Evolutionary conservation across 2,797 vertebrate species (phyloP), one percentile per base, ranked within the genome.

Genomic region (Coilia nasus): DNA sequence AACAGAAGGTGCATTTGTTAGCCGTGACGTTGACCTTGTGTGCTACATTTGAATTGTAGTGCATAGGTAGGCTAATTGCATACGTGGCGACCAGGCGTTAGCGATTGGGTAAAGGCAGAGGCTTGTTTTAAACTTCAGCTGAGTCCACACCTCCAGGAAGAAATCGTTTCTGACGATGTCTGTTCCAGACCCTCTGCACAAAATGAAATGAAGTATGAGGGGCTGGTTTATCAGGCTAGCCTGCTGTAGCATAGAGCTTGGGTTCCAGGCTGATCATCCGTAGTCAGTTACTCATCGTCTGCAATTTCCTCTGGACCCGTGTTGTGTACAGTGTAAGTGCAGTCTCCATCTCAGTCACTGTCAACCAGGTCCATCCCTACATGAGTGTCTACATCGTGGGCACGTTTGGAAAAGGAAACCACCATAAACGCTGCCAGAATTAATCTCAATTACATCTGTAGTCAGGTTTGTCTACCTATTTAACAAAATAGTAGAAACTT

Each of bases 171-270:
- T n/a, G n/a, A n/a, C n/a, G n/a, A n/a, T n/a, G n/a, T n/a, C n/a
- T n/a, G n/a, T n/a, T n/a, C n/a, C n/a, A n/a, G n/a, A n/a, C n/a
- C n/a, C n/a, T n/a, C n/a, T n/a, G n/a, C n/a, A n/a, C n/a, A n/a
- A n/a, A n/a, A n/a, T n/a, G n/a, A n/a, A n/a, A n/a, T n/a, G n/a
- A n/a, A n/a, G n/a, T n/a, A n/a, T n/a, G n/a, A n/a, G n/a, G n/a
- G n/a, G n/a, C n/a, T n/a, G n/a, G n/a, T n/a, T n/a, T n/a, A n/a
- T n/a, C n/a, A n/a, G n/a, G n/a, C n/a, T n/a, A n/a, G 31, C 44
- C 71, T 21, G 71, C 71, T 44, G 71, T 78, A 78, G 35, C 71
- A 78, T 78, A 78, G 71, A 19, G 35, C 71, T 78, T 78, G 35
- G 35, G 71, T 78, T 78, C 6, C 31, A 78, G 35, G 1, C 35